Percentiles rank a stretch among this genome's conserved stretches.
Evolutionary conservation across 1,140 invertebrate species (phyloP).

Genomic region (Pogonognathellus flavescens): DNA sequence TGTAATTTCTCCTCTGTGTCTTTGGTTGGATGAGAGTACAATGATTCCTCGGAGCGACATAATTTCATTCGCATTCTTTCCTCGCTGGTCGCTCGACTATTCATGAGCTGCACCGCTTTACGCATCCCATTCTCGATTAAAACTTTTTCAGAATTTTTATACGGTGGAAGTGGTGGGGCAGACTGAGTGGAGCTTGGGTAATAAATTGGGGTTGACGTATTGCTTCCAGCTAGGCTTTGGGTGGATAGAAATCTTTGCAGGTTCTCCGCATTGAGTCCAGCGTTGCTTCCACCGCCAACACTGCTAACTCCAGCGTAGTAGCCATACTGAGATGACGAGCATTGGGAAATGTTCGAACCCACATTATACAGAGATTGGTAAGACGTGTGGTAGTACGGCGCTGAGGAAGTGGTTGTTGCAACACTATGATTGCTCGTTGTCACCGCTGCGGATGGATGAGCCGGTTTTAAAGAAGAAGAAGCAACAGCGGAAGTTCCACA

Average conservation of each 20-base stretch:
- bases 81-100: constrained; percentile 48
- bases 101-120: constrained; percentile 63
- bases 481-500: neutral
- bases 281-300: constrained; percentile 23
- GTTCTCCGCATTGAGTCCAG: constrained; percentile 61
- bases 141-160: constrained; percentile 57
- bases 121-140: constrained; percentile 66
- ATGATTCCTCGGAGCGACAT: constrained; percentile 65
- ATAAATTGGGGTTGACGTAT: constrained; percentile 62
- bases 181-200: constrained; percentile 66
- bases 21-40: constrained; percentile 63
- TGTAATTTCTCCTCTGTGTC: constrained; percentile 62
- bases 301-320: constrained; percentile 55
- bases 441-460: constrained; percentile 28
- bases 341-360: constrained; percentile 61
- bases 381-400: constrained; percentile 57
- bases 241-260: constrained; percentile 64
- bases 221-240: constrained; percentile 60
- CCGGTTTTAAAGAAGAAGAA: constrained; percentile 13
- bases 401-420: constrained; percentile 52
- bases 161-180: constrained; percentile 65
- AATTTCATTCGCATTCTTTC: constrained; percentile 62
- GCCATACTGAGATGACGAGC: constrained; percentile 64
- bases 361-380: constrained; percentile 63
- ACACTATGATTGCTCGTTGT: constrained; percentile 53